Evolutionary conservation across 2,113 vertebrate species (phyloP), one percentile per base, ranked within the genome.

Genomic region (Pollachius pollachius): DNA sequence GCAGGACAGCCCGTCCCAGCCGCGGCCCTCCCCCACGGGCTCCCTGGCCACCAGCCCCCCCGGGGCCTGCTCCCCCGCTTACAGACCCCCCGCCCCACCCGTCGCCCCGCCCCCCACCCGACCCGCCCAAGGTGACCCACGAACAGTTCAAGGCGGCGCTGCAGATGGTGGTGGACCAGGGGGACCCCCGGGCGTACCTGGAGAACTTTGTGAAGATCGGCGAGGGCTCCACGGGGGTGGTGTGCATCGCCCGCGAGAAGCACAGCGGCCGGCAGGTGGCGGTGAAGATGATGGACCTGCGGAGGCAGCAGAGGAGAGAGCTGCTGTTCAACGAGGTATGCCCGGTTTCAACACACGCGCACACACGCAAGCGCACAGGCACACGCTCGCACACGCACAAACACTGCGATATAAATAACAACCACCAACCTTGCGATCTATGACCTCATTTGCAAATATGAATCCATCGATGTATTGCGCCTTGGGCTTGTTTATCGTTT

Each of bases 241-340:
- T 99, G 75, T 98, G 97, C 64, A 95, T 98, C 0, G 98, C 97
- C 27, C 92, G 93, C 0, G 98, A 99, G 89, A 98, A 95, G 89
- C 96, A 98, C 88, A 97, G 95, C 0, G 97, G 98, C 62, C 89
- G 96, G 30, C 94, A 97, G 81, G 96, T 99, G 84, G 98, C 98
- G 0, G 96, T 99, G 78, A 99, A 99, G 86, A 98, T 98, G 96
- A 99, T 99, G 98, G 96, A 99, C 84, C 89, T 99, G 78, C 90
- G 96, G 70, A 96, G 95, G 87, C 98, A 99, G 86, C 98, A 99
- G 84, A 94, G 98, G 66, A 87, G 98, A 78, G 98, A 99, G 81
- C 88, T 99, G 77, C 95, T 99, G 18, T 99, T 99, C 77, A 99
- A 99, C 19, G 97, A 99, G 96, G 97, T 97, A 85, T 8, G 12